Evolutionary conservation across 1,140 invertebrate species (phyloP).

Genomic region (Drosophila aff.): DNA sequence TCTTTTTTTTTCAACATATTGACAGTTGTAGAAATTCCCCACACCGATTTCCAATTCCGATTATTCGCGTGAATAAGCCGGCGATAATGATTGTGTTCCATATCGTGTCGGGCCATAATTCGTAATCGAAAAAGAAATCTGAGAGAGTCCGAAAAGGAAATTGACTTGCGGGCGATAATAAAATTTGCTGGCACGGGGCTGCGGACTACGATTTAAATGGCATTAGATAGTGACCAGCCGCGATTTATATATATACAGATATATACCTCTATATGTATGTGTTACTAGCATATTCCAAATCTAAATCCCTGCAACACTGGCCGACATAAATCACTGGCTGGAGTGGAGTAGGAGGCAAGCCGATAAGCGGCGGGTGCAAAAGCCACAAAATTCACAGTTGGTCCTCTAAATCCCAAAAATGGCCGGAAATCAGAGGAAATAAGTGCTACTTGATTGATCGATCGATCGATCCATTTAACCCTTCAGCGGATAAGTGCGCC

Average conservation of each 20-base stretch:
- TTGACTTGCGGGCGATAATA: constrained; percentile 22
- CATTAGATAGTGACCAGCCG: constrained; percentile 7
- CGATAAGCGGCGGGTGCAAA: constrained; percentile 18
- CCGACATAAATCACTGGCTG: constrained; percentile 2
- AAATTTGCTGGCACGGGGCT: constrained; percentile 1
- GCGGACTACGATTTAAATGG: constrained; percentile 11
- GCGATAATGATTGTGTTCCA: constrained; percentile 11
- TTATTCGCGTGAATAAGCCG: constrained; percentile 10
- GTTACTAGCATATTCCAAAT: constrained; percentile 11
- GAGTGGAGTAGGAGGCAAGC: background rate
- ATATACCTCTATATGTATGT: background rate
- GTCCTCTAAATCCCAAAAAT: background rate
- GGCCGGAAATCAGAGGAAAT: constrained; percentile 5
- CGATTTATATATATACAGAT: background rate
- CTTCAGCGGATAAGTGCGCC: background rate
- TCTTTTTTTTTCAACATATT: background rate
- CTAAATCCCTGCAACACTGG: background rate
- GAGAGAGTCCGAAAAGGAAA: constrained; percentile 17
- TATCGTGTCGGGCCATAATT: constrained; percentile 6
- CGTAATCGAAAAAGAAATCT: constrained; percentile 12
- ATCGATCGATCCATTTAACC: constrained; percentile 34
- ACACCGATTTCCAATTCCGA: constrained; percentile 4
- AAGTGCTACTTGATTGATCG: constrained; percentile 39
- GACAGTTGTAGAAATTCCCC: constrained; percentile 7
- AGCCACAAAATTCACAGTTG: background rate